Evolutionary conservation across 2,888 invertebrate genomes (phyloP).

Genomic region (Camptogramma bilineatum): DNA sequence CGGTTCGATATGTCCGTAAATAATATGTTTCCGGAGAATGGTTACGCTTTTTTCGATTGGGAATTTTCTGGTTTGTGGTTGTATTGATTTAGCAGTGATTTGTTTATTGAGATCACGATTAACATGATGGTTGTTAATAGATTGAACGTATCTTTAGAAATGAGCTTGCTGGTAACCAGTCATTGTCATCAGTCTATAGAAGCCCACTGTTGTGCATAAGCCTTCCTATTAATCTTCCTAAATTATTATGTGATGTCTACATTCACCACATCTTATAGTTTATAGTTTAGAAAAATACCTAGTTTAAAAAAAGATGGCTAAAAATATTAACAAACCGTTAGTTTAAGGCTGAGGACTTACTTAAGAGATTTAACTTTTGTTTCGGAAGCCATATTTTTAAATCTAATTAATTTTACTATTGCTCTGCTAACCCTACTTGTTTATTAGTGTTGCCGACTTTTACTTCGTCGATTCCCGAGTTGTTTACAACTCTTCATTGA

Average conservation of each 20-base stretch:
- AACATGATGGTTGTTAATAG: neutral
- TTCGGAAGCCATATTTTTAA: neutral
- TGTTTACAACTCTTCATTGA: constrained; percentile 45
- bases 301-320: too few relatives aligned
- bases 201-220: too few relatives aligned
- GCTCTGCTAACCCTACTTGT: constrained; percentile 18
- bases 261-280: too few relatives aligned
- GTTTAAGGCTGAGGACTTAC: too few relatives aligned
- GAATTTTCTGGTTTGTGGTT: constrained; percentile 27
- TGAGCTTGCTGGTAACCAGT: too few relatives aligned
- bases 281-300: too few relatives aligned
- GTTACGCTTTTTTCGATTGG: constrained; percentile 19
- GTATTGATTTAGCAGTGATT: constrained; percentile 10
- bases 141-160: neutral
- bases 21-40: constrained; percentile 38
- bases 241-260: too few relatives aligned
- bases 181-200: too few relatives aligned
- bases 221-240: too few relatives aligned
- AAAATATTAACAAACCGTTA: too few relatives aligned
- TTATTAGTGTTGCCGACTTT: constrained; percentile 35
- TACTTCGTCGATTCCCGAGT: constrained; percentile 41
- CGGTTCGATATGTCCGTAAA: constrained; percentile 44
- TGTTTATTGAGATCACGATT: neutral
- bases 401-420: neutral
- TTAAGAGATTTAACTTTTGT: neutral